A percentile compares a stretch with the other conserved stretches of the same genome.
Conservation (phyloP, 2,113 vertebrate genomes). For the Salvelinus sp. region DNA sequence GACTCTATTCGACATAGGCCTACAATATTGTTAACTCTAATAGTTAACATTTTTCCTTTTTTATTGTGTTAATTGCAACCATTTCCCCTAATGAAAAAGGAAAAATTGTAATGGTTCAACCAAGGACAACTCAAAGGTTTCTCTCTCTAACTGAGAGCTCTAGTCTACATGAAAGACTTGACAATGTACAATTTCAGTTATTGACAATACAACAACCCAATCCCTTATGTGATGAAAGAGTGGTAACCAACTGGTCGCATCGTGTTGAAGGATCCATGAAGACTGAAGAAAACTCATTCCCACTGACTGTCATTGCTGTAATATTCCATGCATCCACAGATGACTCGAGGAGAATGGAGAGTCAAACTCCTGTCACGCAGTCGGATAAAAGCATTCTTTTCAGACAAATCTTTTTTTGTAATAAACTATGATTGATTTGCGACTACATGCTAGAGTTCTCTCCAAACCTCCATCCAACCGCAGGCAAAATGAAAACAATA, state of each 20-base stretch:
- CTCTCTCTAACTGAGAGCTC: not conserved
- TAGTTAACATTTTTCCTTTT: not conserved
- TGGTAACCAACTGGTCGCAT: not conserved
- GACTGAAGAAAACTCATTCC: not conserved
- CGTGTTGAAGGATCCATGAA: not conserved
- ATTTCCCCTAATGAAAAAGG: not conserved
- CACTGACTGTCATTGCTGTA: not conserved
- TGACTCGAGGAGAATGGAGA: constrained; percentile 3
- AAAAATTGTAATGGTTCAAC: not conserved
- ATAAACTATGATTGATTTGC: constrained; percentile 37
- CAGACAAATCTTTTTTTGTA: constrained; percentile 15
- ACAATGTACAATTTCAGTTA: not conserved
- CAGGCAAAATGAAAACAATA: constrained; percentile 39
- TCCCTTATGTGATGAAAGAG: no score
- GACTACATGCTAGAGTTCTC: constrained; percentile 11
- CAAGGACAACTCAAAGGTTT: not conserved
- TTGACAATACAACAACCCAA: not conserved
- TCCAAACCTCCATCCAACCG: constrained; percentile 20
- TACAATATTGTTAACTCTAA: no score
- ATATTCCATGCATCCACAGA: not conserved
- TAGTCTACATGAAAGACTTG: not conserved
- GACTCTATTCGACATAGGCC: not conserved
- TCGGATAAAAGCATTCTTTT: constrained; percentile 34
- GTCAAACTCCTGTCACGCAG: constrained; percentile 17
- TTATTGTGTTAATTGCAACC: not conserved